Conservation (phyloP, 1,140 invertebrate genomes). For the Leptestheria dahalacensis region DNA sequence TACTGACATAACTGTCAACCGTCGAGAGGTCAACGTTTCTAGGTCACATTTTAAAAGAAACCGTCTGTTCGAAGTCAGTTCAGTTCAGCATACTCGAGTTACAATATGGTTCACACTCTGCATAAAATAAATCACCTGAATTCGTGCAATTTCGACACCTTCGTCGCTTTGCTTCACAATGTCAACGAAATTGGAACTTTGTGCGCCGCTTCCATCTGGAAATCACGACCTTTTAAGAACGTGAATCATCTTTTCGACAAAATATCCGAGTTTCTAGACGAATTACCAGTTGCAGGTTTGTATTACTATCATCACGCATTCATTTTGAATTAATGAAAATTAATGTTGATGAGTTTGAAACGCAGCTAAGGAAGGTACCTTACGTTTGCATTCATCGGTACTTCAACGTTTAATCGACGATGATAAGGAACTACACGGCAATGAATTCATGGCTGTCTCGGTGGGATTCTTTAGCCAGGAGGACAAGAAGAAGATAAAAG, state of each 20-base stretch:
- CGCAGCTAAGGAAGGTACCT: not conserved
- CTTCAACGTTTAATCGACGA: not conserved
- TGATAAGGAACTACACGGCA: not conserved
- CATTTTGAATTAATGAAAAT: not conserved
- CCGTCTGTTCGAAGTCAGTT: too few species aligned
- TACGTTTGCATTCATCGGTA: not conserved
- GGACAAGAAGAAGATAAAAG: not conserved
- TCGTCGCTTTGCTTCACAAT: not conserved
- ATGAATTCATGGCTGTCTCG: not conserved
- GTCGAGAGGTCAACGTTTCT: too few species aligned
- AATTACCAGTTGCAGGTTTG: not conserved
- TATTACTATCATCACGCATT: not conserved
- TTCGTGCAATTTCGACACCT: not conserved
- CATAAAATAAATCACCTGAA: not conserved
- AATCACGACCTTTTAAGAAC: not conserved
- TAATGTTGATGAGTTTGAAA: not conserved
- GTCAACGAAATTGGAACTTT: not conserved
- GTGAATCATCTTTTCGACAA: not conserved
- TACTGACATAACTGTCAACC: too few species aligned
- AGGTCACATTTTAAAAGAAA: too few species aligned
- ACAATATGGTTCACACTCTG: not conserved
- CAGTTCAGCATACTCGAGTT: too few species aligned
- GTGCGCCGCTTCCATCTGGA: not conserved
- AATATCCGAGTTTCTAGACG: not conserved
- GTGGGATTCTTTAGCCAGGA: not conserved